Base-by-base conservation (phyloP, 2,888 invertebrate genomes). In the Ceriagrion tenellum region DNA sequence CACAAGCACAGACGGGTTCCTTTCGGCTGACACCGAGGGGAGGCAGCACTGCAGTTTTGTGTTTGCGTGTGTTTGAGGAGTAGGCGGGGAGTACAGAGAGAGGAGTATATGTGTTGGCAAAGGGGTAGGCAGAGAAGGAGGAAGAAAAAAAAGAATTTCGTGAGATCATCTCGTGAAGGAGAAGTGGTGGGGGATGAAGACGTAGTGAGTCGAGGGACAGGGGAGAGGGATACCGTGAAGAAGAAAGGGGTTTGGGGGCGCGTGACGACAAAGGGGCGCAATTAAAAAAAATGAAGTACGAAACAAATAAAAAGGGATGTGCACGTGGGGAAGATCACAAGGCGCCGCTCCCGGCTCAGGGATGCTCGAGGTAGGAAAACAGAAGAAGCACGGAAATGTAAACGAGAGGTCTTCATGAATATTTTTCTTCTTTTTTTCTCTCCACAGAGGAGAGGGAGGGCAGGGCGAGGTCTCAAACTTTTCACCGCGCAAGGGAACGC, bases 361-460 rank as follows among this genome's bases (percentile, higher is more conserved):
- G 93, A 63, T 93, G 63, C 93, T 69, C 69, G 47, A 93, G 93
- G 93, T 40, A 63, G 63, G 91, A 63, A 63, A 91, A 91, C 69
- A 93, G 69, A 93, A 93, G 93, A 74, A 93, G 74, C 93, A 93
- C 63, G 93, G 69, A 69, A 93, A 93, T 93, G 93, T 93, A 93
- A 93, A 93, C 93, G 93, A 93, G 93, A 93, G 93, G 74, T 63
- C 81, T 81, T 81, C 81, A 81, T 81, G 81, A 81, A 93, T 47
- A 26, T 59, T 63, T 47, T 93, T 63, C 47, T 69, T 59, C 59
- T 63, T 47, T 93, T 63, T 69, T 69, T 59, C 59, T 16, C 59
- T 16, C 59, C 59, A 20, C 59, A 26, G 91, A 35, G 47, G 69
- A 40, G 93, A n/a, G 12, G 89, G 89, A 3, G 40, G 89, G 35